phyloP scores from a whole-genome alignment of 2,888 invertebrate genomes.

The Pristionchus arcanus region DNA sequence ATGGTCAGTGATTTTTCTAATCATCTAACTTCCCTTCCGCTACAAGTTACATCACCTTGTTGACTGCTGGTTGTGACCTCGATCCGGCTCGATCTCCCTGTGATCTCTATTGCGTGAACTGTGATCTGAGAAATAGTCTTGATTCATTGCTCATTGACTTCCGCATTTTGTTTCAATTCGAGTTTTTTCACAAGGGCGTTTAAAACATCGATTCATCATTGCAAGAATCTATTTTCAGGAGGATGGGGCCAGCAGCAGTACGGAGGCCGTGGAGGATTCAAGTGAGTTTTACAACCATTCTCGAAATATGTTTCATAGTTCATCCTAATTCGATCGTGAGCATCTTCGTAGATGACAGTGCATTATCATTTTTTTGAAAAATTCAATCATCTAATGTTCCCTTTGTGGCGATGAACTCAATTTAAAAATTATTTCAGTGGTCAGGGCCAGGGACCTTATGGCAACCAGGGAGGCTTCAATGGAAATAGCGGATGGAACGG shows the following conservation, averaged over 20 bases:
- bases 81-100: neutral
- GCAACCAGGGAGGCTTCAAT: conserved; percentile 10
- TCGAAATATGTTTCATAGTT: too few relatives aligned
- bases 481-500: conserved; percentile 15
- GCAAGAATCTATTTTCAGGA: neutral
- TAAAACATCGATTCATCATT: neutral
- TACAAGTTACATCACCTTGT: neutral
- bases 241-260: conserved; percentile 30
- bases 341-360: neutral
- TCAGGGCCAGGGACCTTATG: neutral
- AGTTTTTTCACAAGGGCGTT: too few relatives aligned
- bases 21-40: neutral
- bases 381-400: too few relatives aligned
- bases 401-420: neutral
- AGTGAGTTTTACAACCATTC: neutral
- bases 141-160: neutral
- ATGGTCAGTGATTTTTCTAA: neutral
- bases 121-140: neutral
- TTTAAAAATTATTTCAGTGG: neutral
- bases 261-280: conserved; percentile 6
- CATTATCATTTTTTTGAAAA: too few relatives aligned
- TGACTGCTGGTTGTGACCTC: neutral
- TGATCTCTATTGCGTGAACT: conserved; percentile 7
- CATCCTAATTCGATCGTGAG: too few relatives aligned
- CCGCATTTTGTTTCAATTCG: neutral